phyloP scores from a whole-genome alignment of 2,888 invertebrate genomes.

The Diarsia rubi region DNA sequence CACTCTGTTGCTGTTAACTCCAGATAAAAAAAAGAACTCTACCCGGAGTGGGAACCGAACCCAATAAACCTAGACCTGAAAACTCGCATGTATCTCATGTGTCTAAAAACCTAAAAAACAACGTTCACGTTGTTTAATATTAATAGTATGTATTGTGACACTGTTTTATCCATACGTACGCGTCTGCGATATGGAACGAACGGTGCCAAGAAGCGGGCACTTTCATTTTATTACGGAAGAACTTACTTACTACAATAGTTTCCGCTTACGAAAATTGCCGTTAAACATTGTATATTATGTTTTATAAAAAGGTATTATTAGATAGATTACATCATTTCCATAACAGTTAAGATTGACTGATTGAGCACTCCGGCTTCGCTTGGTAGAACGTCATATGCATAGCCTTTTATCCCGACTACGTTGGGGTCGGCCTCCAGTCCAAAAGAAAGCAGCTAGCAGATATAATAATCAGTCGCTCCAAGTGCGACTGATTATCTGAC shows the following conservation, averaged over 20 bases:
- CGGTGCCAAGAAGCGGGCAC: constrained; percentile 33
- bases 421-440: too few species aligned
- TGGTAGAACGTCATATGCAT: not conserved
- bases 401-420: too few species aligned
- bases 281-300: constrained; percentile 31
- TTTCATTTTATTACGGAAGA: constrained; percentile 60
- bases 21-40: not conserved
- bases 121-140: not conserved
- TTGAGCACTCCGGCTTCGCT: not conserved
- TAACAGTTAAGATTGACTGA: not conserved
- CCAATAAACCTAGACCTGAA: not conserved
- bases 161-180: constrained; percentile 12
- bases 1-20: not conserved
- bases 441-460: too few species aligned
- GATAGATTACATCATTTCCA: not conserved
- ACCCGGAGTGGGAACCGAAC: not conserved
- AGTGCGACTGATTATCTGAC: too few species aligned
- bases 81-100: not conserved
- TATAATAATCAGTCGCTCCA: too few species aligned
- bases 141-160: not conserved
- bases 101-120: not conserved
- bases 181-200: constrained; percentile 35
- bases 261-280: constrained; percentile 50
- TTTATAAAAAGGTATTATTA: constrained; percentile 19
- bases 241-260: constrained; percentile 44